Evolutionary conservation across 2,113 vertebrate genomes (phyloP).

Genomic region (Ochotona curzoniae): DNA sequence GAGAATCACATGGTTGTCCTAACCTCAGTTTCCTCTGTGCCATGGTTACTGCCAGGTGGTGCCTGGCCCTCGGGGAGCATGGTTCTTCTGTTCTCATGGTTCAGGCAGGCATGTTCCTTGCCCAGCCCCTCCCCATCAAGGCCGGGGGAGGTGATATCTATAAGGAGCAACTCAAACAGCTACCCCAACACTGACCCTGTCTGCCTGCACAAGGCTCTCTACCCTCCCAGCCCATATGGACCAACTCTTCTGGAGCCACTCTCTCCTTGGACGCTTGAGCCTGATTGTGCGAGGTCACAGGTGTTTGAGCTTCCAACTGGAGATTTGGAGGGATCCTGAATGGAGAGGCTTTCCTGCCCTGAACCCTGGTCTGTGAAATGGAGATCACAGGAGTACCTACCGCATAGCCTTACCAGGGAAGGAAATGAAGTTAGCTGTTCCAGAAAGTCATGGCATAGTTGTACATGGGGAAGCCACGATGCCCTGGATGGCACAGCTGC

Average conservation of each 20-base stretch:
- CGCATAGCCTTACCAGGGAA: neutral
- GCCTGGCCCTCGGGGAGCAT: neutral
- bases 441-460: too few species aligned
- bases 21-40: neutral
- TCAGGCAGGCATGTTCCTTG: neutral
- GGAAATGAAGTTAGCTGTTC: neutral
- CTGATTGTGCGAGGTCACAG: neutral
- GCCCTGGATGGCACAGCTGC: neutral
- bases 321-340: neutral
- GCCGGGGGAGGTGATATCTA: neutral
- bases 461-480: too few species aligned
- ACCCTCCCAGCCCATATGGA: neutral
- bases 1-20: neutral
- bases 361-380: neutral
- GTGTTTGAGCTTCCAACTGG: neutral
- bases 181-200: neutral
- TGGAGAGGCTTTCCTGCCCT: neutral
- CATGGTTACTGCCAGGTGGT: too few species aligned
- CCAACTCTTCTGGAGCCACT: neutral
- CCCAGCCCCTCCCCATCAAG: neutral
- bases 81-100: neutral
- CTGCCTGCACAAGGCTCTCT: neutral
- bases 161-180: too few species aligned
- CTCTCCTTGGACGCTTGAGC: neutral
- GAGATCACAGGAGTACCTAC: neutral